A percentile compares a stretch with the other conserved stretches of the same genome.
Evolutionary conservation across 2,113 vertebrate genomes (phyloP).

Genomic region (Himantopus leucocephalus): DNA sequence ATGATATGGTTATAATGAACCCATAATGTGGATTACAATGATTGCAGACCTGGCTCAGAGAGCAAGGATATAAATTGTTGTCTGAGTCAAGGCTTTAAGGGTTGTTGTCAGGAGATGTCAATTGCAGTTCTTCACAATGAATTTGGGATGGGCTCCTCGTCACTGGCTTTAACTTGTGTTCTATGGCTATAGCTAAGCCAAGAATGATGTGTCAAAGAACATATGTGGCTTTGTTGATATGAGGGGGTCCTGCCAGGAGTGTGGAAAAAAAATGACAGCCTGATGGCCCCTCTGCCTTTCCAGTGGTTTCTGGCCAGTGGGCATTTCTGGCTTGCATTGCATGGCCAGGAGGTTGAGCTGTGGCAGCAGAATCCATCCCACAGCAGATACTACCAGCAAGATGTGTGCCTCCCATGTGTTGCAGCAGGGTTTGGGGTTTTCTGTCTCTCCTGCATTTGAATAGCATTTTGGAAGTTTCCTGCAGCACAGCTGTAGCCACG

Average conservation of each 20-base stretch:
- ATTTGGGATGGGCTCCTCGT: neutral
- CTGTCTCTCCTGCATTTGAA: neutral
- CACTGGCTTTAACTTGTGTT: neutral
- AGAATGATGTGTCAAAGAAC: neutral
- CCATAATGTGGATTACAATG: neutral
- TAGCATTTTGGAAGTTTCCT: neutral
- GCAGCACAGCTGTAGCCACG: neutral
- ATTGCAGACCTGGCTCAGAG: neutral
- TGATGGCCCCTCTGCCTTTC: neutral
- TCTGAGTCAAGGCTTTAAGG: neutral
- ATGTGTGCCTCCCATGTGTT: rapidly evolving
- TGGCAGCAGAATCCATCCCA: neutral
- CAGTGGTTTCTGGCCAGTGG: neutral
- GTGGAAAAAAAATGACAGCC: neutral
- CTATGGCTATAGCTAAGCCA: neutral
- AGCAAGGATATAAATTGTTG: neutral
- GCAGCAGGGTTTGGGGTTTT: neutral
- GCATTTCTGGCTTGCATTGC: neutral
- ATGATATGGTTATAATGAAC: neutral
- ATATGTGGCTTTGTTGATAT: neutral
- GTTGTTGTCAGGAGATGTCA: neutral
- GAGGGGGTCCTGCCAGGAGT: neutral
- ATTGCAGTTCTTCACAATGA: neutral
- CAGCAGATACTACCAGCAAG: neutral
- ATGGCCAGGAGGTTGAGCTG: neutral